These are phyloP conservation scores for Trissolcus brochymenae DNA, from an alignment of 2,888 invertebrate species.

Conservation along the genomic window DNA sequence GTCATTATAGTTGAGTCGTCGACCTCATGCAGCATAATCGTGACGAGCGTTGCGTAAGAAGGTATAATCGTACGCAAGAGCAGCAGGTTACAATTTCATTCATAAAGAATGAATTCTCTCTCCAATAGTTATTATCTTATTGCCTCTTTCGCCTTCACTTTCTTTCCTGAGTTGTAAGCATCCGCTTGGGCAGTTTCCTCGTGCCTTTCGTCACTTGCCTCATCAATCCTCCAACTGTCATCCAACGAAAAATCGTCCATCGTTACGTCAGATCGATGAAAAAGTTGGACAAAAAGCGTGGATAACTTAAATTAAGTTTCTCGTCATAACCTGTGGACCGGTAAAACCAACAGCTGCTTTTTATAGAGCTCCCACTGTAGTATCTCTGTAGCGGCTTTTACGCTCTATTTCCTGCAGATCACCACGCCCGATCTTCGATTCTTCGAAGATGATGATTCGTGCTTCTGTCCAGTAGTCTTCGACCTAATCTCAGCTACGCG, in stretches of 20 bases:
- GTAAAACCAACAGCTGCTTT: slow-evolving; percentile 66
- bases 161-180: slow-evolving; percentile 48
- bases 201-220: slow-evolving; percentile 21
- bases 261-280: slow-evolving; percentile 62
- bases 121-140: slow-evolving; percentile 59
- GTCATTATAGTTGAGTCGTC: too few relatives aligned
- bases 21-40: too few relatives aligned
- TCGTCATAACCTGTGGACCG: slow-evolving; percentile 68
- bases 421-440: slow-evolving; percentile 39
- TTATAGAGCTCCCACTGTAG: slow-evolving; percentile 41
- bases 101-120: slow-evolving; percentile 62
- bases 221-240: not conserved
- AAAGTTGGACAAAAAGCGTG: slow-evolving; percentile 68
- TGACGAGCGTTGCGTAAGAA: slow-evolving; percentile 66
- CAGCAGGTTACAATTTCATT: slow-evolving; percentile 69
- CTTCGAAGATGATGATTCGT: slow-evolving; percentile 47
- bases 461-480: slow-evolving; percentile 36
- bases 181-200: slow-evolving; percentile 51
- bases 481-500: slow-evolving; percentile 37
- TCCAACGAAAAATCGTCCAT: slow-evolving; percentile 56
- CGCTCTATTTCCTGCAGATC: slow-evolving; percentile 50
- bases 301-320: slow-evolving; percentile 75
- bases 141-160: slow-evolving; percentile 55
- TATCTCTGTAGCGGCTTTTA: slow-evolving; percentile 39
- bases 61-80: slow-evolving; percentile 64